These are phyloP conservation scores for Podarcis cretensis DNA, from an alignment of 2,113 vertebrate genomes.

Conservation along the genomic window DNA sequence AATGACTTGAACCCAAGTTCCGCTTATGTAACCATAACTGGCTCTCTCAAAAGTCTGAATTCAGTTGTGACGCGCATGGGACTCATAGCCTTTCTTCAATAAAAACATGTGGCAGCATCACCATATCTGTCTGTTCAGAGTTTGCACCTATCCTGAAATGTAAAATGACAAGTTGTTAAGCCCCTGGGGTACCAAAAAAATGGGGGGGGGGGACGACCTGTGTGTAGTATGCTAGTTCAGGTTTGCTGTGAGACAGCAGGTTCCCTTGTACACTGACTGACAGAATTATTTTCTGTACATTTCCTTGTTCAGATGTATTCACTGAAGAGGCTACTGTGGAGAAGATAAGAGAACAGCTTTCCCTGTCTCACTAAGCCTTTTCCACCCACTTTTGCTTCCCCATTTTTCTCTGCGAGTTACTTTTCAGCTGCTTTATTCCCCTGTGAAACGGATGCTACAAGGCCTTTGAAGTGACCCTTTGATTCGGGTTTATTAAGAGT, in stretches of 20 bases:
- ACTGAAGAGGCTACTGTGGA: constrained; percentile 27
- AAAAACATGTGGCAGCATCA: neutral
- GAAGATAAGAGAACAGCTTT: constrained; percentile 29
- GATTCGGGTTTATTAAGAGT: constrained; percentile 8
- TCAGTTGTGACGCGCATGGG: neutral
- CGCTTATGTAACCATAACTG: neutral
- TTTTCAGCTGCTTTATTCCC: neutral
- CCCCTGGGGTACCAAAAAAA: neutral
- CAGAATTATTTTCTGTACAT: constrained; percentile 38
- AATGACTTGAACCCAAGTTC: neutral
- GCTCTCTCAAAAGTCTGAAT: neutral
- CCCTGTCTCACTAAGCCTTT: neutral
- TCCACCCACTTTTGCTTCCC: constrained; percentile 5
- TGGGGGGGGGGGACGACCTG: neutral
- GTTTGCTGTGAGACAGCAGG: neutral
- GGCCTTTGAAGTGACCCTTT: constrained; percentile 7
- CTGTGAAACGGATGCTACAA: constrained; percentile 2
- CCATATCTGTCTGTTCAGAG: neutral
- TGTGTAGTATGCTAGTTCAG: neutral
- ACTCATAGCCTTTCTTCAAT: constrained; percentile 1
- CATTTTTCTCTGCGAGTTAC: neutral
- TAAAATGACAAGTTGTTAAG: constrained; percentile 17
- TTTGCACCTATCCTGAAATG: neutral
- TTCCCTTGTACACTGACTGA: constrained; percentile 18
- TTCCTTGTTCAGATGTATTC: constrained; percentile 32